Base-by-base conservation (phyloP, 2,113 vertebrate genomes). In the Callionymus lyra region DNA sequence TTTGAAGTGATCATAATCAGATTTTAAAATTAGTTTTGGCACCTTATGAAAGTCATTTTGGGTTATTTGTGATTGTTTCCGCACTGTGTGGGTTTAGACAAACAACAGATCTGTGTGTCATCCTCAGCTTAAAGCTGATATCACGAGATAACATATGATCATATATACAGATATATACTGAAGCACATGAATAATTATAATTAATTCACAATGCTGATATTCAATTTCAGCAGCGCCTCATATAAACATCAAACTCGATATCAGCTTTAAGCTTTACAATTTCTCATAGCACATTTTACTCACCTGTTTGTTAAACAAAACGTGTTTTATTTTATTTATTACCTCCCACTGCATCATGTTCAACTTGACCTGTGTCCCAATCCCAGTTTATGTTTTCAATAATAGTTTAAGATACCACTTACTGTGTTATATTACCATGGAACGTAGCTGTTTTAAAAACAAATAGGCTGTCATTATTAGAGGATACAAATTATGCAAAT, bases 21-120 rank as follows among this genome's bases (percentile, higher is more conserved):
- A 27, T 27, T 27, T 27, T 27, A 27, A 27, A 27, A 5, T 27
- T 4, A 27, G 8, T 27, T 27, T 16, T 68, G 70, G 67, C 75
- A 79, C 84, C 88, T 90, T 90, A 90, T 93, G 89, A 84, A 91
- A 66, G 83, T 62, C 9, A 4, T 56, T 14, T 59, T 12, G 0
- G 6, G 13, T 21, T 39, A 48, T 66, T 53, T 44, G 36, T 53
- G 56, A 72, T 77, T 68, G 9, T 3, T 10, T 4, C 15, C 14
- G 13, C 14, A 34, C 44, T 10, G 16, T 86, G 72, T 81, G 76
- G 83, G 82, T 81, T 50, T 18, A 47, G 12, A 17, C 12, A 34
- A 31, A 56, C 32, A 16, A 18, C 9, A 14, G 6, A 41, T 47
- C 43, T 3, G 41, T 45, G 6, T 18, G 33, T 61, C 67, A 55